Evolutionary conservation across 2,797 vertebrate species (phyloP).

Genomic region (Triplophysa yarkandensis): DNA sequence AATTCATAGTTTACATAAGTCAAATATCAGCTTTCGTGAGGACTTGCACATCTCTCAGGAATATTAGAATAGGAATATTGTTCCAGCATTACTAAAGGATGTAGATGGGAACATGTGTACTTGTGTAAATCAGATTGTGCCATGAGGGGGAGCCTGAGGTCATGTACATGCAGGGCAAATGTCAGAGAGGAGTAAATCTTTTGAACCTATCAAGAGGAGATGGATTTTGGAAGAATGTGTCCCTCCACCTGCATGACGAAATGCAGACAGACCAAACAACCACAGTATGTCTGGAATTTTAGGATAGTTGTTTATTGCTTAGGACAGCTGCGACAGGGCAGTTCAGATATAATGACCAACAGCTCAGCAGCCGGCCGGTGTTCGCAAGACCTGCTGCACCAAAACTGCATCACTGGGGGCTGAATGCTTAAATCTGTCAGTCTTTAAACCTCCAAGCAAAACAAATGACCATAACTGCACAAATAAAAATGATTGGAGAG

Average conservation of each 20-base stretch:
- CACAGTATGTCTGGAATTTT: constrained; percentile 51
- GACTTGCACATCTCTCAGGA: background rate
- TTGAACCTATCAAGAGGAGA: constrained; percentile 7
- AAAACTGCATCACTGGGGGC: constrained; percentile 25
- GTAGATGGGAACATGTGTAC: background rate
- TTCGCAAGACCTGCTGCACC: constrained; percentile 34
- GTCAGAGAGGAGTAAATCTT: constrained; percentile 8
- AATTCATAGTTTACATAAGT: no score
- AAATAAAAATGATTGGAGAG: constrained; percentile 46
- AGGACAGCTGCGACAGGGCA: constrained; percentile 29
- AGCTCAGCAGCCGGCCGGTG: background rate
- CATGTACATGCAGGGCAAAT: constrained; percentile 1
- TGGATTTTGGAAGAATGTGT: constrained; percentile 29
- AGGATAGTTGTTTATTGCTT: constrained; percentile 1
- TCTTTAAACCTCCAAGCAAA: constrained; percentile 37
- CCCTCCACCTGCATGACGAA: constrained; percentile 43
- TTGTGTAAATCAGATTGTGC: background rate
- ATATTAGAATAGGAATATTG: background rate
- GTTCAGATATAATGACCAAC: constrained; percentile 9
- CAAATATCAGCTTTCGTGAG: background rate
- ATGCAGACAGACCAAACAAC: constrained; percentile 37
- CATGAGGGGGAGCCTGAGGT: background rate
- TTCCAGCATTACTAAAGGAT: background rate
- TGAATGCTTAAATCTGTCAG: constrained; percentile 8
- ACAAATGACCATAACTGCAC: constrained; percentile 42